Base-by-base conservation (phyloP, 2,113 vertebrate genomes). In the Erinaceus europaeus region DNA sequence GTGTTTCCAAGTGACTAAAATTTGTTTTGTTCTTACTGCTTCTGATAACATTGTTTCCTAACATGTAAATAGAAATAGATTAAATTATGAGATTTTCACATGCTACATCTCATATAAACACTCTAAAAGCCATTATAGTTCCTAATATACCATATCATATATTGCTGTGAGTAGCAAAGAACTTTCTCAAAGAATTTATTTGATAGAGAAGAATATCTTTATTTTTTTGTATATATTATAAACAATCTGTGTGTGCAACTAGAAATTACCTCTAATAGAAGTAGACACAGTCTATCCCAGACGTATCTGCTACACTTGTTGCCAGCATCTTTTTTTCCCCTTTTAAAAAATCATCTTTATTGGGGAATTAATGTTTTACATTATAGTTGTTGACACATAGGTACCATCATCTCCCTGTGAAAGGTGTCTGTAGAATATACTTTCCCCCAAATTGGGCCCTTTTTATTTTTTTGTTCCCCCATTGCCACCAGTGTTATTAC, bases 161-260 rank as follows among this genome's bases (percentile, higher is more conserved):
- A 73, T 13, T 78, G 36, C 25, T 23, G 46, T 15, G 42, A 12
- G 61, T 86, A 71, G 17, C 57, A 68, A 82, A 73, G 57, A 72
- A 53, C 21, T 13, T 57, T 80, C n/a, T 72, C n/a, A 72, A 52
- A 78, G 82, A 89, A 76, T 88, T 38, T 84, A 57, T 32, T 40
- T 65, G 42, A 68, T 57, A 62, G 62, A 38, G 11, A 53, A 53
- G 14, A n/a, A 34, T 80, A 67, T 78, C 27, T 23, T 86, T 23
- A 50, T 71, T 73, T 44, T n/a, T 77, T 62, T 62, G 36, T 82
- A 32, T 84, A 62, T 25, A 23, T 67, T 25, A 20, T 64, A 80
- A 80, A 50, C 27, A 75, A 17, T 84, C 81, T 77, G 71, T 84
- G 76, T 55, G 25, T 77, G 9, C 52, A n/a, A n/a, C n/a, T n/a